phyloP scores from a whole-genome alignment of 2,888 invertebrate species.

The Anodontia alba region DNA sequence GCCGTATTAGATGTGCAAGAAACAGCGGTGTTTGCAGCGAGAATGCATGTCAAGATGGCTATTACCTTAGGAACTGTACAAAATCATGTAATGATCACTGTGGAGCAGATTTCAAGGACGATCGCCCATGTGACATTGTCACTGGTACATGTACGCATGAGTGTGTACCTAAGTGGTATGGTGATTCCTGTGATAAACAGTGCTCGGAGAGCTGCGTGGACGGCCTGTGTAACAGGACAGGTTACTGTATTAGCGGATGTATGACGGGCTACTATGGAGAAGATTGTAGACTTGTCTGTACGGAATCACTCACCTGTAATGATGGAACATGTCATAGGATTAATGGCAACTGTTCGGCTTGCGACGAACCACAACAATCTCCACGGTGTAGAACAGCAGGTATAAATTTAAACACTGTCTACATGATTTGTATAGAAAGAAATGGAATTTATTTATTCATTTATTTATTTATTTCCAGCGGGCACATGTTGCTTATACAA shows the following conservation, averaged over 20 bases:
- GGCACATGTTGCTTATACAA: no score
- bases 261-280: constrained; percentile 32
- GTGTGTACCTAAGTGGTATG: constrained; percentile 45
- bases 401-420: no score
- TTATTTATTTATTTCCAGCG: no score
- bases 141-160: constrained; percentile 36
- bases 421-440: no score
- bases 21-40: constrained; percentile 21
- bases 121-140: constrained; percentile 36
- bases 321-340: constrained; percentile 42
- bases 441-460: no score
- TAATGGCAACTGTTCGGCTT: constrained; percentile 37
- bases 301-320: constrained; percentile 31
- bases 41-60: constrained; percentile 34
- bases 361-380: constrained; percentile 27
- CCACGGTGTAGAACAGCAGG: constrained; percentile 53
- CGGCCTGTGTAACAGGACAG: constrained; percentile 40
- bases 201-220: constrained; percentile 39
- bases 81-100: constrained; percentile 30
- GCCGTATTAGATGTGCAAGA: constrained; percentile 28
- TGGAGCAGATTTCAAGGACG: constrained; percentile 19
- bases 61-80: constrained; percentile 30
- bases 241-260: constrained; percentile 43
- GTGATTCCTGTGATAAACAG: constrained; percentile 27
- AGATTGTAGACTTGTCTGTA: constrained; percentile 36